Conservation (phyloP, 1,140 invertebrate genomes). For the Hydropsyche tenuis region DNA sequence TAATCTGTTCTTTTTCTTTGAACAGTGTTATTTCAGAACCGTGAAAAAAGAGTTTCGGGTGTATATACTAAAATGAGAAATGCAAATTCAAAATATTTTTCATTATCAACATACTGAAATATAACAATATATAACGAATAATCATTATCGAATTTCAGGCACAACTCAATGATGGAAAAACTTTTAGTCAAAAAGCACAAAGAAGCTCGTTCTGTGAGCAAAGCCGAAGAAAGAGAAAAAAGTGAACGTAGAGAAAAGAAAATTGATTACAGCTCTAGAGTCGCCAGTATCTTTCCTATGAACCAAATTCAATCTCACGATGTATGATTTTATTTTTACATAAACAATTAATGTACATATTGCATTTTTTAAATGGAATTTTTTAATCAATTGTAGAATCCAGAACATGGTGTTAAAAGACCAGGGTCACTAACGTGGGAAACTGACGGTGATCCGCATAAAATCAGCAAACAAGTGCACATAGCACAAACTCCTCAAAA, state of each 20-base stretch:
- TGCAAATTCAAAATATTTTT: too few species aligned
- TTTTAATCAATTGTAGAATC: background rate
- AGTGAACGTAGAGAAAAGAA: constrained; percentile 43
- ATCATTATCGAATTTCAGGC: constrained; percentile 57
- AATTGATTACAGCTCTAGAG: constrained; percentile 14
- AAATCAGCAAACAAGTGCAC: constrained; percentile 21
- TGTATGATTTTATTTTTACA: background rate
- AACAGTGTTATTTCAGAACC: too few species aligned
- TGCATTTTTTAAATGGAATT: background rate
- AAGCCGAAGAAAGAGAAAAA: constrained; percentile 56
- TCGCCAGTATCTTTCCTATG: background rate
- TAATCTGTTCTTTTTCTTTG: too few species aligned
- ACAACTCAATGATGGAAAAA: constrained; percentile 82
- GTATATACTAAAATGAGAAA: too few species aligned
- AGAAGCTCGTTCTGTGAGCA: constrained; percentile 65
- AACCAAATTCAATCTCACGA: background rate
- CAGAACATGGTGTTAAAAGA: constrained; percentile 26
- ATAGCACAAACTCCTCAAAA: background rate
- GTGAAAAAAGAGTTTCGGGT: too few species aligned
- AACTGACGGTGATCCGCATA: background rate
- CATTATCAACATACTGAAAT: too few species aligned
- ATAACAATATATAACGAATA: too few species aligned
- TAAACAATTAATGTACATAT: background rate
- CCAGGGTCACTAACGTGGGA: constrained; percentile 20
- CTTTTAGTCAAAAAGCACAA: constrained; percentile 74